Base-by-base conservation (phyloP, 2,797 vertebrate species). In the Falco novaeseelandiae region DNA sequence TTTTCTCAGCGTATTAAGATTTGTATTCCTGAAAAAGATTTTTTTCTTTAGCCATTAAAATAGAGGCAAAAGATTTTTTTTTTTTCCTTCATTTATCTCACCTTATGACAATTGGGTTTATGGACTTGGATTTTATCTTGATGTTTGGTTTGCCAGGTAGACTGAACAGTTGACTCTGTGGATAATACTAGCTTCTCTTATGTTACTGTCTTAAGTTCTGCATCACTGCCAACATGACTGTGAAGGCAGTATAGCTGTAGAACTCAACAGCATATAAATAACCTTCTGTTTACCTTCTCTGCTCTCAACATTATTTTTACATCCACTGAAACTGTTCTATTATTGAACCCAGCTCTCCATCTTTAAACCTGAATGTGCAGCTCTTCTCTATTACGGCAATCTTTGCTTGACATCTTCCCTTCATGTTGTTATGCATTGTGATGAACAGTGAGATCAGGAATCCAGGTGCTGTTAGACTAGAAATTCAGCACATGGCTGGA, bases 211-310 rank as follows among this genome's bases (percentile, higher is more conserved):
- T 52, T 77, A 79, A 66, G 42, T 76, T 80, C 49, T 76, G 23
- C 8, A 14, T 76, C 36, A 10, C 66, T 92, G 67, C 55, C 49
- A 73, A n/a, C 2, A 1, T n/a, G 62, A 27, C 7, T 57, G 16
- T 55, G 46, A 87, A 84, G 38, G 30, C 78, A 87, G 42, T 48
- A 17, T 21, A 49, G 52, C 8, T 79, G 38, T 58, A 92, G 71
- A 74, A 38, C 21, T 76, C 42, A 70, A 38, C 40, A 46, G 34
- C n/a, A 19, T 54, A 87, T 81, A 83, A 85, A 78, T 86, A 91
- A 89, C 52, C 29, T 80, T 81, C 83, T 83, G 87, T 91, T 93
- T 93, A 63, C 40, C 25, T 92, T 85, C 26, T 81, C 26, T 89
- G 65, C 67, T 78, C 44, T 71, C 74, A 46, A 6, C 2, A 0